phyloP scores from a whole-genome alignment of 2,888 invertebrate genomes.

The Hymenopus coronatus region DNA sequence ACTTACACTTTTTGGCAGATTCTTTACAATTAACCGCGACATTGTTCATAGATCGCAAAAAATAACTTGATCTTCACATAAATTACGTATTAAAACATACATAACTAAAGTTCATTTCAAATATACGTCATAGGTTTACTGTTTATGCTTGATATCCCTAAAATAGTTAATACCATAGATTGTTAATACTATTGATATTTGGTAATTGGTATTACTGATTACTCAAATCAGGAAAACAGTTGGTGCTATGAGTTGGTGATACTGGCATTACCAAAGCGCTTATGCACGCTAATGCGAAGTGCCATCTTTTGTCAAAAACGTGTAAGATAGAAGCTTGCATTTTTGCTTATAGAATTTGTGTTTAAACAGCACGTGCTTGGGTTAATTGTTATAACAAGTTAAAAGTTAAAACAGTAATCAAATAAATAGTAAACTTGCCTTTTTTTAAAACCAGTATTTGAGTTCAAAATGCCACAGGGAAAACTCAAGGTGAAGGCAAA shows the following conservation, averaged over 20 bases:
- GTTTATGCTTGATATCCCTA: too few species aligned
- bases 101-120: too few species aligned
- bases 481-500: conserved; percentile 66
- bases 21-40: conserved; percentile 88
- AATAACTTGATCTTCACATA: too few species aligned
- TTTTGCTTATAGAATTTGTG: background rate
- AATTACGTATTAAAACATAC: too few species aligned
- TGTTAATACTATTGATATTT: too few species aligned
- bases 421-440: too few species aligned
- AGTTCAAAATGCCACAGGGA: conserved; percentile 60
- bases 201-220: too few species aligned
- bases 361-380: background rate
- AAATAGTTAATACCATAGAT: too few species aligned
- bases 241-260: too few species aligned
- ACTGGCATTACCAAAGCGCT: too few species aligned
- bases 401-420: background rate
- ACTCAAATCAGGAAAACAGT: too few species aligned
- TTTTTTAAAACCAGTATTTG: background rate
- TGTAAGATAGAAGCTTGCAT: background rate
- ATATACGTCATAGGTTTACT: too few species aligned
- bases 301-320: background rate
- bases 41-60: conserved; percentile 46
- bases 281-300: background rate
- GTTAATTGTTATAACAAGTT: background rate
- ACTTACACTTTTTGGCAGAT: conserved; percentile 82